A percentile compares a stretch with the other conserved stretches of the same genome.
Conservation (phyloP, 2,113 vertebrate genomes). For the Furnarius figulus region DNA sequence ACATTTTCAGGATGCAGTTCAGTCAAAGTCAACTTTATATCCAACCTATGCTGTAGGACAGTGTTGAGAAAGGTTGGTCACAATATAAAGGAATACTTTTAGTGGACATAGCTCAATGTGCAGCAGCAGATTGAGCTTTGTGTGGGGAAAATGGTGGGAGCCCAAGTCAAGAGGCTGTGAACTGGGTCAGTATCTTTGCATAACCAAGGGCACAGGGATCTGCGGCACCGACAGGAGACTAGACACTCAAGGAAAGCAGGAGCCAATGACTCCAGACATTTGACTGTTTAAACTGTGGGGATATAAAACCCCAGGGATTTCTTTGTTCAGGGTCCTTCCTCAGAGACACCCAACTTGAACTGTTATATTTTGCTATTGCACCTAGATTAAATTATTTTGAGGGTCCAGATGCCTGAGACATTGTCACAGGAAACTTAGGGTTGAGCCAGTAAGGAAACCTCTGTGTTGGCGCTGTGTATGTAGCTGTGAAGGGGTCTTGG, state of each 20-base stretch:
- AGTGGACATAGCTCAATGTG: neutral
- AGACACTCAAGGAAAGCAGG: neutral
- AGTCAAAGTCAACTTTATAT: neutral
- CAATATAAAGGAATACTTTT: neutral
- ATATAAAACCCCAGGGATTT: neutral
- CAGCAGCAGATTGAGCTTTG: neutral
- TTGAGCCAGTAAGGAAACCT: neutral
- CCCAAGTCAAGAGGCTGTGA: neutral
- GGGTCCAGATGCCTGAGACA: neutral
- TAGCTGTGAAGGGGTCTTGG: no score
- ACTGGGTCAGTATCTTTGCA: no score
- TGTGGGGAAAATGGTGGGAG: neutral
- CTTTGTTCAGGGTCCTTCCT: neutral
- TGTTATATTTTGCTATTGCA: neutral
- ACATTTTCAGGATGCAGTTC: neutral
- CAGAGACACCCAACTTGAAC: fast-evolving
- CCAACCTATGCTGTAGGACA: no score
- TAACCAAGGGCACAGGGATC: neutral
- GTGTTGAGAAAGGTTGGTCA: neutral
- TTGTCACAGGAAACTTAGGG: neutral
- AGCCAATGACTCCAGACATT: neutral
- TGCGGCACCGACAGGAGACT: no score
- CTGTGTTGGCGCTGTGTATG: fast-evolving
- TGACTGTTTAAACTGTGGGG: neutral
- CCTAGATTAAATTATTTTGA: neutral